Base-by-base conservation (phyloP, 2,888 invertebrate species). In the Polymixis lichenea region DNA sequence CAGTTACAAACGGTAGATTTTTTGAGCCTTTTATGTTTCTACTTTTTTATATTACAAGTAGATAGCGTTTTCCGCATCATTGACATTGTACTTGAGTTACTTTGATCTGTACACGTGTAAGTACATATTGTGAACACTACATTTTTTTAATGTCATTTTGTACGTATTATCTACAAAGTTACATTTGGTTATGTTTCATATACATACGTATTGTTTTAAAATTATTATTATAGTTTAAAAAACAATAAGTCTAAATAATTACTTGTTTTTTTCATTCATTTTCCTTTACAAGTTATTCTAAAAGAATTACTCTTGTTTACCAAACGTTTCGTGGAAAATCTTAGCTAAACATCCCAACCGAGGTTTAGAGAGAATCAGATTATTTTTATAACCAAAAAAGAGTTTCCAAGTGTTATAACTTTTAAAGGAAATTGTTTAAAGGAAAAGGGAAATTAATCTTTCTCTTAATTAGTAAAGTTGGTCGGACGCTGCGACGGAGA, bases 381-480 rank as follows among this genome's bases (percentile, higher is more conserved):
- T 89, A 89, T 89, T 90, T 91, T 88, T 88, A 88, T 88, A 89
- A 85, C 86, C 85, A 85, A 89, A 92, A 92, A 89, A 89, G 88
- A 84, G 90, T 91, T 88, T 83, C 82, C 73, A 92, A 92, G 88
- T 90, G 91, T 91, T 93, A 91, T 90, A 93, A 95, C 92, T 94
- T 94, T 90, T 90, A 90, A 88, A 89, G 94, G 93, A 95, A 95
- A 95, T 95, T 95, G 93, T 95, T 95, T 95, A 93, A 94, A 91
- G 93, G 93, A 93, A 94, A 93, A 93, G 92, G 94, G 94, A 95
- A 94, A 96, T 96, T 95, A 95, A 95, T 96, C 95, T 95, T 95
- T 95, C 92, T 93, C 95, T 95, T 96, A 96, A 95, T 96, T 96
- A 95, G 95, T 88, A 95, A 96, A 96, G 95, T 95, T 95, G 90